These are phyloP conservation scores for Steromphala cineraria DNA, from an alignment of 2,888 invertebrate species.

Conservation along the genomic window DNA sequence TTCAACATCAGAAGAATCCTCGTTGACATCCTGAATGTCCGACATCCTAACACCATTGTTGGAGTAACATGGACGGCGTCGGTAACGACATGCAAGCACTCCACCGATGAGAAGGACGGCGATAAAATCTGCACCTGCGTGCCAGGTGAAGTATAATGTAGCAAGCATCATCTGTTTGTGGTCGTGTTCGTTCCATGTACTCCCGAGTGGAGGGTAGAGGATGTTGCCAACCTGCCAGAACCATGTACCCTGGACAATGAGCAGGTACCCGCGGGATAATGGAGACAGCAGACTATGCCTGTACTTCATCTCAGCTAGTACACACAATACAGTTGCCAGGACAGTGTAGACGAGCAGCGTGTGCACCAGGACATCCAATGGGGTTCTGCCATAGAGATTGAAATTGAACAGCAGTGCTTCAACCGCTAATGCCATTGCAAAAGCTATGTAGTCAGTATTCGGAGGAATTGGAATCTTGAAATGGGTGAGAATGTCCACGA, in stretches of 20 bases:
- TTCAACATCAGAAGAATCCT: too few relatives aligned
- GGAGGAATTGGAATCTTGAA: conserved; percentile 72
- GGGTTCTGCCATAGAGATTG: conserved; percentile 76
- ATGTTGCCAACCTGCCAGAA: conserved; percentile 78
- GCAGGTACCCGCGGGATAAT: conserved; percentile 73
- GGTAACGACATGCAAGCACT: conserved; percentile 50
- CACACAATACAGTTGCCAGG: conserved; percentile 65
- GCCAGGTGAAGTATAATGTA: conserved; percentile 74
- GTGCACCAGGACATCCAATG: conserved; percentile 75
- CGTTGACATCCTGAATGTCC: too few relatives aligned
- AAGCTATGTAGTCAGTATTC: conserved; percentile 75
- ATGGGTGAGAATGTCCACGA: conserved; percentile 74
- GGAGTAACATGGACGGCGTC: neutral
- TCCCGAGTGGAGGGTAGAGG: conserved; percentile 75
- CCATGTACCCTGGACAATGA: conserved; percentile 78
- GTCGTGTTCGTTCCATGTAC: conserved; percentile 72
- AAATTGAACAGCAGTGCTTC: conserved; percentile 77
- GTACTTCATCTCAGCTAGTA: conserved; percentile 73
- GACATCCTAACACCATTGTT: conserved; percentile 52
- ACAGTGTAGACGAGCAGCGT: conserved; percentile 76
- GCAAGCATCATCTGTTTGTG: conserved; percentile 76
- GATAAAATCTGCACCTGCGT: conserved; percentile 58
- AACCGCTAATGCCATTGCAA: conserved; percentile 74
- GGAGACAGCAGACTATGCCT: conserved; percentile 70
- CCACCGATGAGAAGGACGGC: conserved; percentile 60